phyloP scores from a whole-genome alignment of 1,140 invertebrate species.

The Atta cephalotes region DNA sequence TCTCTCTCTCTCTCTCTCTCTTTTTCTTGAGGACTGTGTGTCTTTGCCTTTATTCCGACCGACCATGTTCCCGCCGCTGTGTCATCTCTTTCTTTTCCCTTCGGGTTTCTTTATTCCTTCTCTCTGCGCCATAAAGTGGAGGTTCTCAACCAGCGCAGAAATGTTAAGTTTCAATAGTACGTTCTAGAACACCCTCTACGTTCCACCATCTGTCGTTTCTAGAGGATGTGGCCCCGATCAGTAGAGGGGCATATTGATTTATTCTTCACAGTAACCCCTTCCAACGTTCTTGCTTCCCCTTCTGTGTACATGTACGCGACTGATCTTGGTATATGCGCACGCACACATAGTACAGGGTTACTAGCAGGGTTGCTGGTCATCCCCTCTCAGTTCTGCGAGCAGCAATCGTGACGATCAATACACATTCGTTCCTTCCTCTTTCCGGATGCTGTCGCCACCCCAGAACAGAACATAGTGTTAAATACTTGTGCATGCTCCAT shows the following conservation, averaged over 20 bases:
- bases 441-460: slow-evolving; percentile 55
- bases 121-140: slow-evolving; percentile 45
- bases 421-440: slow-evolving; percentile 65
- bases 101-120: slow-evolving; percentile 27
- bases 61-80: slow-evolving; percentile 26
- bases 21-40: slow-evolving; percentile 17
- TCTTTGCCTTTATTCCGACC: slow-evolving; percentile 52
- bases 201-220: slow-evolving; percentile 73
- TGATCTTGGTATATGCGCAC: background rate
- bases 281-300: slow-evolving; percentile 58
- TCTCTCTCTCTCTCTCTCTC: slow-evolving; percentile 52
- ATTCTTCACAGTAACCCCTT: slow-evolving; percentile 70
- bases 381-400: slow-evolving; percentile 55
- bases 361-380: slow-evolving; percentile 47
- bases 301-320: background rate
- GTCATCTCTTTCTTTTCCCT: slow-evolving; percentile 41
- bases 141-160: slow-evolving; percentile 69
- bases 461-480: slow-evolving; percentile 9
- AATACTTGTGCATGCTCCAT: slow-evolving; percentile 15
- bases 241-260: slow-evolving; percentile 78
- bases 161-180: background rate
- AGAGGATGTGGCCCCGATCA: slow-evolving; percentile 68
- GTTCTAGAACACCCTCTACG: slow-evolving; percentile 44
- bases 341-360: background rate
- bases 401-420: slow-evolving; percentile 69